phyloP scores from a whole-genome alignment of 2,797 vertebrate genomes.

The Ctenochaetus hawaiiensis region DNA sequence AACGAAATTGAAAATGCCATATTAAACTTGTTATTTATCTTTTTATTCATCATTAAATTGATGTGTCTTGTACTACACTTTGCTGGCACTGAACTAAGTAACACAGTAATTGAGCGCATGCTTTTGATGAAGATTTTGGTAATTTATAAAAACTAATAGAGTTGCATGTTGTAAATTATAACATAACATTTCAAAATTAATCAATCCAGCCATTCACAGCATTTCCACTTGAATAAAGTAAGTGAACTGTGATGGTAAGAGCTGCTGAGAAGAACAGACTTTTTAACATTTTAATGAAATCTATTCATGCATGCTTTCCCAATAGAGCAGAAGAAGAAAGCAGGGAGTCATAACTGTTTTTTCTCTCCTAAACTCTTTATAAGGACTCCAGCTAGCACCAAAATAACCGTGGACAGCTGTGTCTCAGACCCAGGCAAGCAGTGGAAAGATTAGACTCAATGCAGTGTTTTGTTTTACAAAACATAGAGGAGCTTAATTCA shows the following conservation, averaged over 20 bases:
- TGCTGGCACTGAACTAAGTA: background rate
- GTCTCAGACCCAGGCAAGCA: slow-evolving; percentile 28
- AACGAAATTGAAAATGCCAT: background rate
- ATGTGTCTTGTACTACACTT: background rate
- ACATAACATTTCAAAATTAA: background rate
- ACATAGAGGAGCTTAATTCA: slow-evolving; percentile 41
- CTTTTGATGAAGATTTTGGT: background rate
- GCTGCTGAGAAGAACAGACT: background rate
- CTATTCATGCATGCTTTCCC: slow-evolving; percentile 1
- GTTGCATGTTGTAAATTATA: background rate
- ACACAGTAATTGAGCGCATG: background rate
- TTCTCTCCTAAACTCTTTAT: slow-evolving; percentile 40
- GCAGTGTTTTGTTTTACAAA: slow-evolving; percentile 40
- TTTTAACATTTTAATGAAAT: slow-evolving; percentile 20
- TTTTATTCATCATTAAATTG: background rate
- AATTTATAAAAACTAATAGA: background rate
- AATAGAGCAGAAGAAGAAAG: slow-evolving; percentile 19
- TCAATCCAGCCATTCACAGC: background rate
- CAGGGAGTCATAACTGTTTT: slow-evolving; percentile 13
- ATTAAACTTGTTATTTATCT: background rate
- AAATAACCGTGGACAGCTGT: slow-evolving; percentile 55
- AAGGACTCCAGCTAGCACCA: slow-evolving; percentile 40
- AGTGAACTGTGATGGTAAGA: background rate
- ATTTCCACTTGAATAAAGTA: background rate
- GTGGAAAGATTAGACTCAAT: slow-evolving; percentile 38